Percentiles rank a stretch among this genome's conserved stretches.
Evolutionary conservation across 2,113 vertebrate species (phyloP).

Genomic region (Pontoporia blainvillei): DNA sequence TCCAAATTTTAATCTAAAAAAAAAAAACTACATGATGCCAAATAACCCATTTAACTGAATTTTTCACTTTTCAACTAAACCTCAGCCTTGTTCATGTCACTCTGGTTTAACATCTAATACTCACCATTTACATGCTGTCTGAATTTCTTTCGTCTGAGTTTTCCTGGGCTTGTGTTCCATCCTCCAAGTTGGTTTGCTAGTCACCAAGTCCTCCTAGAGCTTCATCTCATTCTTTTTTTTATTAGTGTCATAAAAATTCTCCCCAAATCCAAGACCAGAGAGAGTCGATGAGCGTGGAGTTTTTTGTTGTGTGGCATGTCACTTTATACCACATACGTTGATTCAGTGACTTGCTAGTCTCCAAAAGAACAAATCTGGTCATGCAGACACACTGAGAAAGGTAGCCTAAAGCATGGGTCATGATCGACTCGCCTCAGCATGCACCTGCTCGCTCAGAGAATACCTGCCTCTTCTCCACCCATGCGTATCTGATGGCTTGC

Average conservation of each 20-base stretch:
- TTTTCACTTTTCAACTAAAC: slow-evolving; percentile 33
- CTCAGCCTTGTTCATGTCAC: neutral
- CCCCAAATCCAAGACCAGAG: neutral
- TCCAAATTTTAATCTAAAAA: slow-evolving; percentile 8
- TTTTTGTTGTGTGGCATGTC: neutral
- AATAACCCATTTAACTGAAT: slow-evolving; percentile 54
- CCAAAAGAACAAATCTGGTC: neutral
- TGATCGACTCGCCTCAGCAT: rapidly evolving
- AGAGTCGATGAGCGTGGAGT: neutral
- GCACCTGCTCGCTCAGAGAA: neutral
- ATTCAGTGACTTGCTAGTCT: neutral
- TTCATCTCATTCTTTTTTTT: neutral
- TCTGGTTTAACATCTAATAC: neutral
- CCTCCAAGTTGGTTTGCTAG: neutral
- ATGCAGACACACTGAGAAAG: neutral
- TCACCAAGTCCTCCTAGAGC: neutral
- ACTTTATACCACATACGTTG: neutral
- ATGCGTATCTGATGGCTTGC: rapidly evolving
- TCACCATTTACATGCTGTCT: neutral
- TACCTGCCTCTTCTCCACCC: neutral
- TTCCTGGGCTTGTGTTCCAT: neutral
- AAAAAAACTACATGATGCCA: neutral
- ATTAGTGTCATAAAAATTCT: neutral
- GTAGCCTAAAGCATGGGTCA: neutral
- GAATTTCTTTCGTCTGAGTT: neutral